Evolutionary conservation across 2,888 invertebrate species (phyloP).

Genomic region (Leuctra nigra): DNA sequence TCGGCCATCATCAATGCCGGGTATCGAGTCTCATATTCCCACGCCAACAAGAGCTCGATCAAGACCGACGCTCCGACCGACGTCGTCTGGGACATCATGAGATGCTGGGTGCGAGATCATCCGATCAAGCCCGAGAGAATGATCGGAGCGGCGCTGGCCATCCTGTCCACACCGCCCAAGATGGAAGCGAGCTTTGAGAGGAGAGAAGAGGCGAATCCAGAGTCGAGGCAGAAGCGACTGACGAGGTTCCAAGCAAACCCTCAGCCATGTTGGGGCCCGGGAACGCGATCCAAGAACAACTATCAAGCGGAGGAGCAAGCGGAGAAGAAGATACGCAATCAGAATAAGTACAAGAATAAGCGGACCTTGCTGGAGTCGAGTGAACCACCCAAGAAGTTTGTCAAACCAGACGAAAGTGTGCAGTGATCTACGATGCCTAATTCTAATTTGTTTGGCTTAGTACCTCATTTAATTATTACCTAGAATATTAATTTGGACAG

Average conservation of each 20-base stretch:
- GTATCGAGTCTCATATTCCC: conserved; percentile 86
- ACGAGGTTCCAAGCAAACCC: conserved; percentile 86
- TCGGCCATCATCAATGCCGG: conserved; percentile 89
- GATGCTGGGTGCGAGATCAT: conserved; percentile 67
- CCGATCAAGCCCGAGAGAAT: conserved; percentile 59
- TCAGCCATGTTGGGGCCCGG: conserved; percentile 85
- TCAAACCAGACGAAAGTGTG: not conserved
- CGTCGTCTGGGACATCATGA: conserved; percentile 87
- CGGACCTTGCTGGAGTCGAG: not conserved
- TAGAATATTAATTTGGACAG: no score
- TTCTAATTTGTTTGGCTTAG: not conserved
- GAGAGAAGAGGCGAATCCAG: conserved; percentile 71
- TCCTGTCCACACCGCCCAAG: conserved; percentile 49
- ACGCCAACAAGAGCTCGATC: conserved; percentile 77
- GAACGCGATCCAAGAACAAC: conserved; percentile 58
- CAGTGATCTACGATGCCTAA: no score
- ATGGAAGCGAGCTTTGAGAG: conserved; percentile 46
- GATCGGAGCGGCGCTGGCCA: conserved; percentile 36
- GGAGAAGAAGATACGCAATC: conserved; percentile 25
- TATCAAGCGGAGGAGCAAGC: conserved; percentile 20
- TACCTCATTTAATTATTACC: not conserved
- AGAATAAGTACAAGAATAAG: conserved; percentile 21
- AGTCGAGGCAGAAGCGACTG: conserved; percentile 62
- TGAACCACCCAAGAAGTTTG: not conserved
- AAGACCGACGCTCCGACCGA: conserved; percentile 87